Conservation (phyloP, 2,113 vertebrate species). For the Arizona elegans region DNA sequence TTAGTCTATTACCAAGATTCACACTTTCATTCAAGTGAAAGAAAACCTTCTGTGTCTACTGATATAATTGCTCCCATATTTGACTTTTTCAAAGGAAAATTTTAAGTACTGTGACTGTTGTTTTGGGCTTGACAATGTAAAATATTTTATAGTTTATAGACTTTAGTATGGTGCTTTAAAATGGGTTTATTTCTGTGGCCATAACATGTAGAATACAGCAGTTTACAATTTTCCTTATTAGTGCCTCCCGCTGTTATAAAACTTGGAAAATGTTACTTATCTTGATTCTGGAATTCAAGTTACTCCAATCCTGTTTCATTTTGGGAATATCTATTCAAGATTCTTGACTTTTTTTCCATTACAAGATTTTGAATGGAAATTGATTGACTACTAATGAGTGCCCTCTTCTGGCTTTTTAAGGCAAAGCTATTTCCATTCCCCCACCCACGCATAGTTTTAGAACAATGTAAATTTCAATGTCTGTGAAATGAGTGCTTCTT, state of each 20-base stretch:
- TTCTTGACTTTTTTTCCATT: slow-evolving; percentile 23
- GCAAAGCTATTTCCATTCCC: slow-evolving; percentile 1
- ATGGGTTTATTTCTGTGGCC: slow-evolving; percentile 6
- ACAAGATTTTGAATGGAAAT: background rate
- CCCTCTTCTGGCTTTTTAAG: slow-evolving; percentile 51
- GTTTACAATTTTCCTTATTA: background rate
- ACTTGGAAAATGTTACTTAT: slow-evolving; percentile 42
- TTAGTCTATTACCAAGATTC: background rate
- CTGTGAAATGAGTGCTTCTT: background rate
- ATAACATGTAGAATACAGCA: background rate
- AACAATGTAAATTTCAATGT: background rate
- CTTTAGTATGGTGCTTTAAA: background rate
- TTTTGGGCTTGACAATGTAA: background rate
- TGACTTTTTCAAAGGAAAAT: background rate
- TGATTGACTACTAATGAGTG: slow-evolving; percentile 37
- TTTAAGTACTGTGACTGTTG: background rate
- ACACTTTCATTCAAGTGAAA: background rate
- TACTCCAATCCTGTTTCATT: slow-evolving; percentile 36
- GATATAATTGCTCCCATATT: background rate
- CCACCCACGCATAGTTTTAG: background rate
- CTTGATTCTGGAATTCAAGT: slow-evolving; percentile 41
- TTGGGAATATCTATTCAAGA: slow-evolving; percentile 15
- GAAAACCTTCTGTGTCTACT: background rate
- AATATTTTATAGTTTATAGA: background rate
- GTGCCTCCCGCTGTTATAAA: slow-evolving; percentile 33